Evolutionary conservation across 2,113 vertebrate species (phyloP), one percentile per base, ranked within the genome.

Genomic region (Oryzias celebensis): DNA sequence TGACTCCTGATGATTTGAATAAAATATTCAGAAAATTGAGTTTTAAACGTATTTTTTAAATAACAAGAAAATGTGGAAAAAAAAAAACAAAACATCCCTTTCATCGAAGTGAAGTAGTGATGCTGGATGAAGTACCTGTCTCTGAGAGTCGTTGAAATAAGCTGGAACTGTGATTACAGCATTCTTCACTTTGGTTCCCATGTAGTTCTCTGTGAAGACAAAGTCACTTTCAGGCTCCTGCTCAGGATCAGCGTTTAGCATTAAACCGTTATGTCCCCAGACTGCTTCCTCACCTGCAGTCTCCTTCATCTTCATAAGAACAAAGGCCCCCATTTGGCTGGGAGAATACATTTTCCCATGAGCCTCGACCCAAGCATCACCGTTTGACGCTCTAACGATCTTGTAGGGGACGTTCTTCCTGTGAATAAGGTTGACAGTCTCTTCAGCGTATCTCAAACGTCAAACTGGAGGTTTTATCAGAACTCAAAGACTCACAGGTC

Each of bases 231-330:
- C 5, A 14, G 14, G 51, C 44, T 13, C 15, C 5, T 7, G 0
- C 18, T 71, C 10, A 20, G 26, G n/a, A 45, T 22, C 13, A 16
- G 15, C 4, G 1, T 7, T 26, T 2, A 13, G 22, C 2, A 5
- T 43, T 42, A 6, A 45, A 20, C 49, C 17, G 44, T 2, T 5
- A 17, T 18, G 12, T 13, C n/a, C n/a, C 2, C 17, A 7, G 46
- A 48, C 20, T 26, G 31, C 3, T 16, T 10, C 14, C 4, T 83
- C 84, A 98, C 97, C 97, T 91, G 97, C 95, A 7, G 97, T 98
- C 61, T 99, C 97, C 87, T 99, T 99, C 97, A 99, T 99, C 89
- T 99, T 99, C 82, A 98, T 97, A 14, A 99, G 91, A 1, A 99
- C 92, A 24, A 99, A 99, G 71, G 97, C 97, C 57, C 97, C 97